Conservation (phyloP, 2,113 vertebrate species). For the Anguilla japonica region DNA sequence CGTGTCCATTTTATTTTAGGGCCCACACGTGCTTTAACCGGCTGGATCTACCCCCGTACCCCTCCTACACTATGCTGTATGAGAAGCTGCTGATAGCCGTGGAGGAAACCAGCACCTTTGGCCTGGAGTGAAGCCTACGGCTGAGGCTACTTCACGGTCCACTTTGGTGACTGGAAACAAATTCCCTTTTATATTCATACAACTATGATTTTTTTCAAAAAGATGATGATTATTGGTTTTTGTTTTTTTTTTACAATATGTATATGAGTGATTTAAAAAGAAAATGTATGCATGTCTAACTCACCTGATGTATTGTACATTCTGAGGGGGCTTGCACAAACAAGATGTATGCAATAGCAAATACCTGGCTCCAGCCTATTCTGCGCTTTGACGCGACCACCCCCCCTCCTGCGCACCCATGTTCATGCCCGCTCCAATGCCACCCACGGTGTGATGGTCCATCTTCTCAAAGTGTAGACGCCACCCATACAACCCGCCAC, state of each 20-base stretch:
- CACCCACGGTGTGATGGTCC: background rate
- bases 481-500: background rate
- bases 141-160: background rate
- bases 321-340: conserved; percentile 30
- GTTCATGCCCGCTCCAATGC: background rate
- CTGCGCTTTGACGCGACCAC: conserved; percentile 18
- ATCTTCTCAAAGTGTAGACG: background rate
- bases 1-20: conserved; percentile 65
- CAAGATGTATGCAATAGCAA: conserved; percentile 57
- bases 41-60: conserved; percentile 94
- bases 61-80: conserved; percentile 91
- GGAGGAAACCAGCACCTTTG: conserved; percentile 98
- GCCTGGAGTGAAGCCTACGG: conserved; percentile 82
- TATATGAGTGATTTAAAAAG: conserved; percentile 33
- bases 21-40: conserved; percentile 98
- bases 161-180: conserved; percentile 10
- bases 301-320: conserved; percentile 29
- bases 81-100: conserved; percentile 95
- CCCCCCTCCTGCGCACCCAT: background rate
- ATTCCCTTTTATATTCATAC: conserved; percentile 25
- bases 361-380: conserved; percentile 46
- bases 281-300: conserved; percentile 50
- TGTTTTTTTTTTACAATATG: conserved; percentile 36
- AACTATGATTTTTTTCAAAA: conserved; percentile 32
- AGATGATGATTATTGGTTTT: conserved; percentile 25